These are phyloP conservation scores for Sinhomidia bicolor DNA, from an alignment of 2,888 invertebrate genomes.

Conservation along the genomic window DNA sequence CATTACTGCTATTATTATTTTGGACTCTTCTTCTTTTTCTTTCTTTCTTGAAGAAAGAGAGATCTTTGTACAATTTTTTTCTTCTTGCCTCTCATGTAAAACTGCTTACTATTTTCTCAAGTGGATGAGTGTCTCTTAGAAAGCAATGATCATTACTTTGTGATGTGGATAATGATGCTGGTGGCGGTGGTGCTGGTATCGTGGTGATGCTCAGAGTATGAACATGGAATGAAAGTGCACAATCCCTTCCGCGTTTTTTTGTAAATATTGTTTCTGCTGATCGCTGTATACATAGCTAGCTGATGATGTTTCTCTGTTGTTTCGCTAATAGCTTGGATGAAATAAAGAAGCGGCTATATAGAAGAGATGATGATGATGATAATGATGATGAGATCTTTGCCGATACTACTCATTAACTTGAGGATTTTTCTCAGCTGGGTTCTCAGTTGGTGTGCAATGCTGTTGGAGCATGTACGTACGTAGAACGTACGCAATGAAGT, in stretches of 20 bases:
- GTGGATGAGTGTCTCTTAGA: slow-evolving; percentile 50
- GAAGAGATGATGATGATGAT: no score
- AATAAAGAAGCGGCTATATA: slow-evolving; percentile 3
- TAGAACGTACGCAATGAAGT: neutral
- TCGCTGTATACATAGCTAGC: no score
- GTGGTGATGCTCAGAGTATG: no score
- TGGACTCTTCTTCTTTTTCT: neutral
- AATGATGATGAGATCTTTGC: slow-evolving; percentile 14
- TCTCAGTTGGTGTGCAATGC: slow-evolving; percentile 11
- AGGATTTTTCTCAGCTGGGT: slow-evolving; percentile 53
- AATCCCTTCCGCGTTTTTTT: neutral
- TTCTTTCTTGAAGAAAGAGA: neutral
- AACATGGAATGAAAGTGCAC: neutral
- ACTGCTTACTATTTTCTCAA: neutral
- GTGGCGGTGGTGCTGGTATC: neutral
- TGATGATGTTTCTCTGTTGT: slow-evolving; percentile 29
- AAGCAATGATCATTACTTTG: slow-evolving; percentile 69
- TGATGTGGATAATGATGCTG: slow-evolving; percentile 47
- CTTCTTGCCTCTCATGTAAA: neutral
- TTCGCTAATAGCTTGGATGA: slow-evolving; percentile 57
- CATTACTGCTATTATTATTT: no score
- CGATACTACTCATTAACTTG: slow-evolving; percentile 64
- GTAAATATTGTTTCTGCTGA: slow-evolving; percentile 15
- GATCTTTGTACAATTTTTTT: slow-evolving; percentile 33
- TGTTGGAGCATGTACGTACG: no score